Conservation (phyloP, 1,140 invertebrate genomes). For the Hylyphantes graminicola region DNA sequence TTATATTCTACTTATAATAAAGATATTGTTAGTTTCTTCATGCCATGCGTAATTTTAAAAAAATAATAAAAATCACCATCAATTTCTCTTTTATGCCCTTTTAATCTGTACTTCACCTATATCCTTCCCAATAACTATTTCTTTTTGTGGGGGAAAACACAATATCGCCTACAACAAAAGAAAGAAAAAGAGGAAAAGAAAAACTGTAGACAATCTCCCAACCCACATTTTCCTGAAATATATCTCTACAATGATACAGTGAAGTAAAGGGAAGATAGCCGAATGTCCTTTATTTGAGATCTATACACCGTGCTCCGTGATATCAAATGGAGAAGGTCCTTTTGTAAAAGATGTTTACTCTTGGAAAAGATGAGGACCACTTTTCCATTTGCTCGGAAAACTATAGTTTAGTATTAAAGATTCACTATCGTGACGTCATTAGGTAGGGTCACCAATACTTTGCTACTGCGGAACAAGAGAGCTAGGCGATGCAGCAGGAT, state of each 20-base stretch:
- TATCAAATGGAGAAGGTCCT: constrained; percentile 16
- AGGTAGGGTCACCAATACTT: too few relatives aligned
- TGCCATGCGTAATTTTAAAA: too few relatives aligned
- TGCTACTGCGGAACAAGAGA: too few relatives aligned
- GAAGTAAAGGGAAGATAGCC: constrained; percentile 20
- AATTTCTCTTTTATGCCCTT: not conserved
- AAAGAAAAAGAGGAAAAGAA: constrained; percentile 12
- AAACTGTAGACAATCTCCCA: constrained; percentile 23
- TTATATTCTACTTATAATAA: too few relatives aligned
- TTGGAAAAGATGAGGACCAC: not conserved
- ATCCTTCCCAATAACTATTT: not conserved
- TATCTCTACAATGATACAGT: constrained; percentile 35
- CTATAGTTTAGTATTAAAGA: constrained; percentile 21
- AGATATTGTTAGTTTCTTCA: too few relatives aligned
- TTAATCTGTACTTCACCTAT: not conserved
- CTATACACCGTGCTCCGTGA: constrained; percentile 14
- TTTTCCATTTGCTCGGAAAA: constrained; percentile 21
- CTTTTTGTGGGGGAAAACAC: not conserved
- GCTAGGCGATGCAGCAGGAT: too few relatives aligned
- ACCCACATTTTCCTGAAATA: constrained; percentile 35
- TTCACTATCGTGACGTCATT: not conserved
- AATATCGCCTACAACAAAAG: constrained; percentile 2
- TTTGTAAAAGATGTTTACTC: constrained; percentile 27
- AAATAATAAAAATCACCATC: too few relatives aligned
- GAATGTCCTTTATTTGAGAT: constrained; percentile 31